These are phyloP conservation scores for Hydropsyche tenuis DNA, from an alignment of 1,140 invertebrate genomes.

Conservation along the genomic window DNA sequence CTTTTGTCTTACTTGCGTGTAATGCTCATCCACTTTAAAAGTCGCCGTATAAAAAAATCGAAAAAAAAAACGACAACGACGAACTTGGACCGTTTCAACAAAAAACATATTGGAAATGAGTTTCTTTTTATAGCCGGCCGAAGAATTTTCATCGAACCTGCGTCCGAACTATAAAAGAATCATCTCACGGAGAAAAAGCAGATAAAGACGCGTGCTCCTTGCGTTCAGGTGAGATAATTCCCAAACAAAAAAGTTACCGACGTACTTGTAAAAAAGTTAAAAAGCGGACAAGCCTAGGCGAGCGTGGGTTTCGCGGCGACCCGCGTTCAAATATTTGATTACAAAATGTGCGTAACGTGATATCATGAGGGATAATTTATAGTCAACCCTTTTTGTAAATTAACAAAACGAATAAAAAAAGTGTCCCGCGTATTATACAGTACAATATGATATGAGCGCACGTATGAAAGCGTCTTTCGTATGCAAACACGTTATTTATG, in stretches of 20 bases:
- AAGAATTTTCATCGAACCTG: slow-evolving; percentile 17
- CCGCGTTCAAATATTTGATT: slow-evolving; percentile 37
- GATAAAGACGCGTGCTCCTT: neutral
- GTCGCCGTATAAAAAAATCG: neutral
- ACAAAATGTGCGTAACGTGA: slow-evolving; percentile 38
- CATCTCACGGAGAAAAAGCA: neutral
- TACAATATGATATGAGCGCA: neutral
- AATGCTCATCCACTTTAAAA: slow-evolving; percentile 8
- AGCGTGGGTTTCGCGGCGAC: slow-evolving; percentile 3
- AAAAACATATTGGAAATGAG: slow-evolving; percentile 19
- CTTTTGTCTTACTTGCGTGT: no score
- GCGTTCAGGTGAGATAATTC: slow-evolving; percentile 17
- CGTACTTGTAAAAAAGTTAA: neutral
- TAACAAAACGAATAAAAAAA: slow-evolving; percentile 28
- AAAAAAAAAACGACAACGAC: neutral
- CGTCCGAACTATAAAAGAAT: slow-evolving; percentile 14
- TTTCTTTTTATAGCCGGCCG: neutral
- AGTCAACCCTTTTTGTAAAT: slow-evolving; percentile 32
- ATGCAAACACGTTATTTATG: slow-evolving; percentile 36
- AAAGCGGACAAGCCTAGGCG: neutral
- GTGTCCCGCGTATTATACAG: no score
- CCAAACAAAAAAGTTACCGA: neutral
- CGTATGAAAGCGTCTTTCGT: slow-evolving; percentile 30
- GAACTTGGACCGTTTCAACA: slow-evolving; percentile 7
- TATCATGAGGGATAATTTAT: slow-evolving; percentile 38